A percentile compares a stretch with the other conserved stretches of the same genome.
These are phyloP conservation scores for Anas platyrhynchos DNA, from an alignment of 2,113 vertebrate genomes.

Conservation along the genomic window DNA sequence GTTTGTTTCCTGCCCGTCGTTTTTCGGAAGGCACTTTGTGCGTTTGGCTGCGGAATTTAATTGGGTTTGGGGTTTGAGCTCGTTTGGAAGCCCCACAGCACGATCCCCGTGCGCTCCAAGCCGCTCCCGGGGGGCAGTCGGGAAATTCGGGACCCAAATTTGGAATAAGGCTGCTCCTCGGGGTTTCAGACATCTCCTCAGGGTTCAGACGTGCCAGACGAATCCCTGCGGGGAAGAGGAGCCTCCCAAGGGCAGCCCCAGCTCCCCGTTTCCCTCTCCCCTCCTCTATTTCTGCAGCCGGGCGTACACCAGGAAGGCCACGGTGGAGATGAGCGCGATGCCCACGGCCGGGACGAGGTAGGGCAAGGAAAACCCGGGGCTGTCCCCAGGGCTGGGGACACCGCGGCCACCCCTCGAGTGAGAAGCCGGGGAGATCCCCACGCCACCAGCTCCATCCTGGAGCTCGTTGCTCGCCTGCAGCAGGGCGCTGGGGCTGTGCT, in stretches of 20 bases:
- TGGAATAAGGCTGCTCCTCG: neutral
- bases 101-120: neutral
- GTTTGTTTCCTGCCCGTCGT: rapidly evolving
- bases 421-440: neutral
- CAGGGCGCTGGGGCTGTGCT: neutral
- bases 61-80: neutral
- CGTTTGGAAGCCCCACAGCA: neutral
- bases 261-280: neutral
- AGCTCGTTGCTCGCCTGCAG: rapidly evolving
- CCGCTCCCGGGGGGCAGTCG: neutral
- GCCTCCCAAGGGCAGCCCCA: rapidly evolving
- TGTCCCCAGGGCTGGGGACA: neutral
- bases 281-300: neutral
- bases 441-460: rapidly evolving
- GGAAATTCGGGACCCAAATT: neutral
- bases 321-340: neutral
- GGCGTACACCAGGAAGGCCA: neutral
- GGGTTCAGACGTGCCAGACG: neutral
- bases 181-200: neutral
- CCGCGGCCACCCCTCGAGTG: rapidly evolving
- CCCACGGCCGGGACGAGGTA: neutral
- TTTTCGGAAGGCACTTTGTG: neutral
- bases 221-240: neutral
- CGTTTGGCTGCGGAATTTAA: neutral
- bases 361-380: rapidly evolving